A percentile compares a stretch with the other conserved stretches of the same genome.
phyloP scores from a whole-genome alignment of 2,797 vertebrate genomes.

The Enteromius unitaeniatus region DNA sequence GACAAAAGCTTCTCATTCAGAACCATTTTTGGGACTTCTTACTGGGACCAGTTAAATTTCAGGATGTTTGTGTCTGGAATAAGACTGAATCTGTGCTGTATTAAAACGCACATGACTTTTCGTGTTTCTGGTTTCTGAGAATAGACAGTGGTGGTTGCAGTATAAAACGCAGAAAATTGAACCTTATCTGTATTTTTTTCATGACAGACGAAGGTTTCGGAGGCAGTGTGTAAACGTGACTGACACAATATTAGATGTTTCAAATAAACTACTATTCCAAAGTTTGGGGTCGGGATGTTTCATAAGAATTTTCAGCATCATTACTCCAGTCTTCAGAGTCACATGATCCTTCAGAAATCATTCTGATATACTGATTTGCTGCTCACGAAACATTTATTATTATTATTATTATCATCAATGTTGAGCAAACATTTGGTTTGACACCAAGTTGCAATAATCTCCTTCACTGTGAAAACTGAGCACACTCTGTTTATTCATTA shows the following conservation, averaged over 20 bases:
- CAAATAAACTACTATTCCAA: neutral
- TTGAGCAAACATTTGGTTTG: neutral
- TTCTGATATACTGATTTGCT: neutral
- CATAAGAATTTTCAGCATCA: neutral
- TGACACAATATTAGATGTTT: neutral
- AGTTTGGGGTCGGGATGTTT: neutral
- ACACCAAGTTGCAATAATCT: neutral
- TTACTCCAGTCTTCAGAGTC: neutral
- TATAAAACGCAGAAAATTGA: too few species aligned
- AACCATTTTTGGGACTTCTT: neutral
- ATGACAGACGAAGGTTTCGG: too few species aligned
- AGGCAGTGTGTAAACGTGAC: too few species aligned
- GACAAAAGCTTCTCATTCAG: neutral
- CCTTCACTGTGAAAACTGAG: constrained; percentile 29
- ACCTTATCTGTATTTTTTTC: too few species aligned
- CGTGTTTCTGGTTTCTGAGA: too few species aligned
- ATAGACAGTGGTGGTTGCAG: too few species aligned
- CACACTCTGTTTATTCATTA: neutral
- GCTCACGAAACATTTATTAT: neutral
- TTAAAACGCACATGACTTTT: too few species aligned
- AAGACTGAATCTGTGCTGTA: neutral
- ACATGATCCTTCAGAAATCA: neutral
- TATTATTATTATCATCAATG: too few species aligned
- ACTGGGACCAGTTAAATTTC: neutral
- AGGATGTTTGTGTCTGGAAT: neutral